These are phyloP conservation scores for Muscina levida DNA, from an alignment of 2,888 invertebrate species.

Conservation along the genomic window DNA sequence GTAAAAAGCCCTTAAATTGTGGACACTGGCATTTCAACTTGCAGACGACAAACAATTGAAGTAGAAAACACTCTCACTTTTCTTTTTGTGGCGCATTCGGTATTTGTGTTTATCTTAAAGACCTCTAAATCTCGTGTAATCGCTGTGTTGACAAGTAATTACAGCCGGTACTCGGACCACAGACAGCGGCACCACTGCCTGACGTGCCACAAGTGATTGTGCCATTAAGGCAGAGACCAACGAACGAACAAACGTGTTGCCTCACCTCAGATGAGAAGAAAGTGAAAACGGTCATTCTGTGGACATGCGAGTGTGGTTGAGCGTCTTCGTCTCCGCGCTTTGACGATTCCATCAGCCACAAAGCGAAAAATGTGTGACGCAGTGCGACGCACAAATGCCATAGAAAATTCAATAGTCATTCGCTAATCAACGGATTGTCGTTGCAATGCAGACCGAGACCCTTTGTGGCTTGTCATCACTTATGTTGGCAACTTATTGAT, in stretches of 20 bases:
- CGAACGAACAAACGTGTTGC: background rate
- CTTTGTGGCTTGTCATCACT: no score
- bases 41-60: background rate
- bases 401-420: no score
- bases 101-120: constrained; percentile 22
- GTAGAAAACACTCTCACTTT: constrained; percentile 50
- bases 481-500: no score
- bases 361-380: no score
- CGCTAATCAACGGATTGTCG: no score
- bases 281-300: constrained; percentile 36
- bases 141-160: constrained; percentile 50
- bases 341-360: no score
- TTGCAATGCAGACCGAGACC: no score
- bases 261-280: constrained; percentile 9
- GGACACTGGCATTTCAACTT: constrained; percentile 6
- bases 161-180: constrained; percentile 33
- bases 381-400: no score
- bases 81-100: background rate
- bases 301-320: background rate
- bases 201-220: constrained; percentile 8
- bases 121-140: constrained; percentile 30
- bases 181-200: background rate
- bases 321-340: no score
- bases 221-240: background rate
- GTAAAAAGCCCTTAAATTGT: constrained; percentile 26